phyloP scores from a whole-genome alignment of 2,797 vertebrate genomes.

The Propithecus perrieri region DNA sequence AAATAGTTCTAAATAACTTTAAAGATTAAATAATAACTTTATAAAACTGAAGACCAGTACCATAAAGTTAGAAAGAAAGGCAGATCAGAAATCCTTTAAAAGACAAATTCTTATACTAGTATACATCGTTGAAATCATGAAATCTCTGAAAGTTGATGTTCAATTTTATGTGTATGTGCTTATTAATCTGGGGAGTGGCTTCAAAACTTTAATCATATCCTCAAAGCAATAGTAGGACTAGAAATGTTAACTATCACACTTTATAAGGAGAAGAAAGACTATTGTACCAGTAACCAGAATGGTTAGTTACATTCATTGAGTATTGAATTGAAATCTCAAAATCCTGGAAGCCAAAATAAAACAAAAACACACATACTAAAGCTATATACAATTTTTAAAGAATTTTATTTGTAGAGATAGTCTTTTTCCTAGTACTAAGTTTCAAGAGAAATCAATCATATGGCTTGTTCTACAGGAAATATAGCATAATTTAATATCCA shows the following conservation, averaged over 20 bases:
- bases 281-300: neutral
- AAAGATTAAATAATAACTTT: neutral
- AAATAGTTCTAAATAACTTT: neutral
- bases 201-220: neutral
- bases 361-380: neutral
- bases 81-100: neutral
- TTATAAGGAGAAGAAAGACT: neutral
- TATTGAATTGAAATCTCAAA: neutral
- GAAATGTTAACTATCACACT: neutral
- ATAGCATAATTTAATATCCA: constrained; percentile 23
- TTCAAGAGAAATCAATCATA: constrained; percentile 48
- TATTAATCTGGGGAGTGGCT: neutral
- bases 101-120: neutral
- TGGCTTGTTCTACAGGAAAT: neutral
- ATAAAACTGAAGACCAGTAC: neutral
- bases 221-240: neutral
- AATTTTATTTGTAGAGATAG: constrained; percentile 18
- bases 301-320: neutral
- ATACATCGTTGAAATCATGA: neutral
- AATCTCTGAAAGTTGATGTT: neutral
- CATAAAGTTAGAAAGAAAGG: neutral
- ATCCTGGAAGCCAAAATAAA: constrained; percentile 17
- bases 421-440: neutral
- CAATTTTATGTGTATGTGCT: neutral
- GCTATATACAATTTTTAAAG: neutral